Conservation (phyloP, 2,797 vertebrate genomes). For the Lepilemur septentrionalis region DNA sequence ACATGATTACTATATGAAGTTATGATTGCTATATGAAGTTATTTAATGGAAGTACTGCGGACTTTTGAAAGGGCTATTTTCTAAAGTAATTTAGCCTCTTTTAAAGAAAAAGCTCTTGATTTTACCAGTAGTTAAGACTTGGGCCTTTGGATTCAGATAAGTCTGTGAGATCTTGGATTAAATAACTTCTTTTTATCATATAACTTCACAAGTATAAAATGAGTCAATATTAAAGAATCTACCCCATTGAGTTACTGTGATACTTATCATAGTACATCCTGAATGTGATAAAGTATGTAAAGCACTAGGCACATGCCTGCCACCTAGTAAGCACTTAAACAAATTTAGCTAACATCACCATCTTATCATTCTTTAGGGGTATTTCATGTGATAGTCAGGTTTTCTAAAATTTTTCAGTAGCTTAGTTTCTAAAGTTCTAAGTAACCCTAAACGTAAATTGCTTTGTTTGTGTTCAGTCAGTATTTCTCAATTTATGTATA, state of each 20-base stretch:
- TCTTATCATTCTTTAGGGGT: not conserved
- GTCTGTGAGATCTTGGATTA: not conserved
- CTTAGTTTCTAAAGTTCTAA: slow-evolving; percentile 5
- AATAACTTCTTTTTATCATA: not conserved
- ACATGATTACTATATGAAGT: not conserved
- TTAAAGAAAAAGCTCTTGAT: not conserved
- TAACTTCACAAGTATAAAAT: not conserved
- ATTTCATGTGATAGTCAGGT: not conserved
- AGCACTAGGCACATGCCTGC: not conserved
- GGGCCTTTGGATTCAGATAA: not conserved
- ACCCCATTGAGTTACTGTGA: not conserved
- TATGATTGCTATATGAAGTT: not conserved
- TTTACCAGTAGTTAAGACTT: not conserved
- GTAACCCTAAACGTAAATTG: not conserved
- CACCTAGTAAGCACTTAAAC: not conserved
- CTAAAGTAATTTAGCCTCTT: not conserved
- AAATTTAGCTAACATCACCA: not conserved
- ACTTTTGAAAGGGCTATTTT: not conserved
- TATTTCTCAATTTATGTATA: not conserved
- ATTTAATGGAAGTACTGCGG: not conserved
- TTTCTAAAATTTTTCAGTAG: not conserved
- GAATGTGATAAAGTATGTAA: not conserved
- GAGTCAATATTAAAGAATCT: not conserved
- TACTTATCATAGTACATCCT: not conserved
- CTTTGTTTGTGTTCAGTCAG: not conserved